Evolutionary conservation across 2,888 invertebrate species (phyloP), one percentile per base, ranked within the genome.

Genomic region (Pammene aurita): DNA sequence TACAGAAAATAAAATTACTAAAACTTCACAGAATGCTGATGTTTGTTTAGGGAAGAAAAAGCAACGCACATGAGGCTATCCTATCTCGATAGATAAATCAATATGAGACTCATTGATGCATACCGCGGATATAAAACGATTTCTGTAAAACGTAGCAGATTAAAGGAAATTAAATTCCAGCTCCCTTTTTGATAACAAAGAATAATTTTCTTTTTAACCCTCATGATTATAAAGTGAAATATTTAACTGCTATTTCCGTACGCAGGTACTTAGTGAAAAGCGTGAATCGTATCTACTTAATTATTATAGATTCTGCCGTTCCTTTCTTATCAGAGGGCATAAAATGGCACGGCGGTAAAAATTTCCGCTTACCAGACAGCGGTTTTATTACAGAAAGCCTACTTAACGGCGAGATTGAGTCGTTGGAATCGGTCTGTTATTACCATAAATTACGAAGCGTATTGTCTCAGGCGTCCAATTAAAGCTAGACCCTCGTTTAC

Each of bases 311-410:
- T 74, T 75, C 73, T 71, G 66, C 71, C 72, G 70, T 77, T 72
- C 70, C 67, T 63, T 67, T 71, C 67, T 78, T 76, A 74, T 76
- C 74, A 75, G 77, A 75, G 72, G 68, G 65, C 65, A 73, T 76
- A 72, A 70, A 79, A 78, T 73, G 75, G 70, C 71, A 52, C 70
- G 74, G 73, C 71, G 70, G 71, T 74, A 74, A 77, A 77, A 79
- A 78, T 76, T 72, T 76, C 72, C 75, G 76, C 75, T 77, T 73
- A 72, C 77, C 71, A 71, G 76, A 77, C 73, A 75, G 74, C 72
- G 73, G 74, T 81, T 83, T 82, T 80, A 81, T 78, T 76, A 77
- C 74, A 60, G 72, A 70, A 74, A 74, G 74, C 66, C 77, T 74
- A 72, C 71, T 76, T 76, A 76, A 77, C 73, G 75, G 72, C 70